These are phyloP conservation scores for Pundamilia nyererei DNA, from an alignment of 2,113 vertebrate species.

Conservation along the genomic window DNA sequence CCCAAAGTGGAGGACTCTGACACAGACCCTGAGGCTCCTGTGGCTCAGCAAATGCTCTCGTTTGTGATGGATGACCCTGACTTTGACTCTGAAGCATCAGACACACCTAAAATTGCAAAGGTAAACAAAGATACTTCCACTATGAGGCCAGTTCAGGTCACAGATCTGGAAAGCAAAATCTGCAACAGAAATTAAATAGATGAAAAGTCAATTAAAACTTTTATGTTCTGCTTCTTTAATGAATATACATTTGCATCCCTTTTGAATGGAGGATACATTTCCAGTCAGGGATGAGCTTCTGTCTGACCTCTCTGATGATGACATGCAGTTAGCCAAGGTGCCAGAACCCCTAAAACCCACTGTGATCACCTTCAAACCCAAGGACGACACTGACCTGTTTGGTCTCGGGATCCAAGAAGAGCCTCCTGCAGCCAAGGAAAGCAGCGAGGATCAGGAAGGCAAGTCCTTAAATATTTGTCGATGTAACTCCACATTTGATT, in stretches of 20 bases:
- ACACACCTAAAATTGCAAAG: constrained; percentile 70
- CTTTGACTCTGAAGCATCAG: constrained; percentile 88
- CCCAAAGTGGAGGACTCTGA: constrained; percentile 75
- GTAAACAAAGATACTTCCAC: neutral
- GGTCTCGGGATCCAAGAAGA: constrained; percentile 82
- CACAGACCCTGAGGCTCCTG: constrained; percentile 82
- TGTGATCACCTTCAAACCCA: constrained; percentile 75
- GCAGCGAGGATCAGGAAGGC: constrained; percentile 83
- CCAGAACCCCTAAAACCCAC: constrained; percentile 64
- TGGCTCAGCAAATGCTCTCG: constrained; percentile 91
- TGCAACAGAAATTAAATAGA: neutral
- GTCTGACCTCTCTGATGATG: constrained; percentile 85
- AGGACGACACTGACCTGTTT: constrained; percentile 82
- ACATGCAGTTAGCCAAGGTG: constrained; percentile 52
- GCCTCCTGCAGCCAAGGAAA: constrained; percentile 67
- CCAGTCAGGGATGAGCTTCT: constrained; percentile 81
- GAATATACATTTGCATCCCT: neutral
- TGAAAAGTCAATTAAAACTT: neutral
- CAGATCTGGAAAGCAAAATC: neutral
- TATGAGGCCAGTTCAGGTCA: neutral
- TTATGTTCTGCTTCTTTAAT: neutral
- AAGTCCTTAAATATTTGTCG: neutral
- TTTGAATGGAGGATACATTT: constrained; percentile 71
- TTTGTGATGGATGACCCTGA: constrained; percentile 97
- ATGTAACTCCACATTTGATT: neutral